Base-by-base conservation (phyloP, 1,140 invertebrate species). In the Scaptomyza pallida region DNA sequence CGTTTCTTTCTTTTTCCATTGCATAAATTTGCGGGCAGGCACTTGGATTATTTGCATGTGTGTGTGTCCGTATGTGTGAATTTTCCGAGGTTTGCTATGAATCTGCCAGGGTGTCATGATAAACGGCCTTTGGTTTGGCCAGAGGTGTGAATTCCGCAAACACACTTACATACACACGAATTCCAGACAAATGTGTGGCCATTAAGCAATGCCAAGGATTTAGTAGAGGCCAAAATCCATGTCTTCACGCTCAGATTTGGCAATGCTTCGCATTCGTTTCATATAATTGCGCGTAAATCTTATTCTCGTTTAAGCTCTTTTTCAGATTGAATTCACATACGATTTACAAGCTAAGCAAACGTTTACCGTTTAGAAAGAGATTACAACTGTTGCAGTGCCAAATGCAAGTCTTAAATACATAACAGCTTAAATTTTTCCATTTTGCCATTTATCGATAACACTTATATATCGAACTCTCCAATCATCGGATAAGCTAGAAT, bases 121-220 rank as follows among this genome's bases (percentile, higher is more conserved):
- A 75, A 81, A 78, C 59, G 71, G 52, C 72, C 68, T 10, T 35
- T 48, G 61, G n/a, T n/a, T 45, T 68, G 50, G 62, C 65, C 60
- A 74, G 75, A 83, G 63, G 60, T 68, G 74, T 47, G 57, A 59
- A 57, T 63, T 54, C 51, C 47, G 17, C 30, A 26, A 64, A 41
- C 51, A 62, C 30, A 61, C 54, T n/a, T n/a, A 72, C 67, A 61
- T 44, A 43, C 33, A 33, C 23, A 16, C 16, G 44, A 30, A 3
- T 43, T 33, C 50, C 40, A 26, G 50, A 72, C 40, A 57, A 74
- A 63, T 63, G 61, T 30, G 47, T 19, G 62, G 62, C 37, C 51
- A 78, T 77, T 81, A 79, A 89, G 79, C 75, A 80, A 70, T 72
- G 83, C 64, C 72, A 69, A 10, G 67, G 57, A 77, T 80, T 68